Evolutionary conservation across 1,140 invertebrate species (phyloP), one percentile per base, ranked within the genome.

Genomic region (Diabrotica virgifera): DNA sequence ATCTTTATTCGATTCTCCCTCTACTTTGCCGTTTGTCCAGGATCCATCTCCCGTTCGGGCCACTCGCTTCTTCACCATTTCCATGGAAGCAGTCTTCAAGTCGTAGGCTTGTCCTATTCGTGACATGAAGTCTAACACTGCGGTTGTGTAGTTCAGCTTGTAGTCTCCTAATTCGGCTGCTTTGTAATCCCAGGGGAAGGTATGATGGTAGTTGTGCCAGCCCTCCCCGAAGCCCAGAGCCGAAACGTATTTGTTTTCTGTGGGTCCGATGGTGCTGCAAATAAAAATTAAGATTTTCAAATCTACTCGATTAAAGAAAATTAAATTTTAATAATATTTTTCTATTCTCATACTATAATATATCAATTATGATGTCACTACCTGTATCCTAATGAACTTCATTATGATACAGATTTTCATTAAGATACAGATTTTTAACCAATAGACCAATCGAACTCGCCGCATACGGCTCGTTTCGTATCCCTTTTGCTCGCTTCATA

Each of bases 161-260:
- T 84, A 83, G 0, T 82, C 82, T 5, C 82, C 82, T 50, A 85
- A 70, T 70, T 92, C 90, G 36, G 86, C 86, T 0, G 87, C 84
- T 65, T 83, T 83, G 75, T 90, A 90, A 77, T 93, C 91, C 24
- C 24, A 24, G 24, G 24, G 24, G 24, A 24, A 24, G 24, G 24
- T 24, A 4, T 24, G 24, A 24, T 92, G 90, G 77, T 90, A 92
- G 77, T 91, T 91, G 75, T 92, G 89, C 82, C 87, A 89, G 10
- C 88, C 88, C 81, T 80, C 90, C 70, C 80, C 87, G 69, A 81
- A 85, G 76, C 76, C 82, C 52, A 82, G 79, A 0, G 76, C 78
- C 1, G 84, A 78, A 63, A 90, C 88, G 0, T 81, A 81, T 50
- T 82, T 77, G 70, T 86, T 87, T 72, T 89, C 86, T 1, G 83